phyloP scores from a whole-genome alignment of 2,113 vertebrate species.

The Capreolus pygargus region DNA sequence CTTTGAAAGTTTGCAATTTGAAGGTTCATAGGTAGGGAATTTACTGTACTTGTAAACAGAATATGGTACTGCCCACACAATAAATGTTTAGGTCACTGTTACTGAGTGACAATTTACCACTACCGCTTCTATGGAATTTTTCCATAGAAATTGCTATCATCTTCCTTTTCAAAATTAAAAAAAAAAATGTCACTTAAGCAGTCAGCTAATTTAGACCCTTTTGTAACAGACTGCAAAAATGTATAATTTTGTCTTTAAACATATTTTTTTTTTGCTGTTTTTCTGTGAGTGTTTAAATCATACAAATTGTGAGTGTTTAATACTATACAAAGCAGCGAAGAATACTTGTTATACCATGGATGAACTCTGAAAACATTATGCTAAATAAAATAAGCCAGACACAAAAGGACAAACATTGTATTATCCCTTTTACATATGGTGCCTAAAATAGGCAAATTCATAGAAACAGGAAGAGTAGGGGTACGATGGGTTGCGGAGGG shows the following conservation, averaged over 20 bases:
- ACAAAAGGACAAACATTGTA: neutral
- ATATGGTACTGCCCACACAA: neutral
- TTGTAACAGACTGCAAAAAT: neutral
- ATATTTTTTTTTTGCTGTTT: neutral
- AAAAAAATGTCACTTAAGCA: neutral
- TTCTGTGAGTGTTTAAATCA: neutral
- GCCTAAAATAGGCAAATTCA: neutral
- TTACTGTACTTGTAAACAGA: neutral
- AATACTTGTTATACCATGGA: neutral
- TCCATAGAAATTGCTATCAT: neutral
- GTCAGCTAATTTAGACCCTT: neutral
- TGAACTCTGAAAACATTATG: neutral
- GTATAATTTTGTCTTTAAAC: neutral
- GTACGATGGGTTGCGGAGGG: neutral
- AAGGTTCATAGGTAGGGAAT: neutral
- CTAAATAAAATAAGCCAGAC: neutral
- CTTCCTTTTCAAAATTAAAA: neutral
- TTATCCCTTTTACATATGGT: neutral
- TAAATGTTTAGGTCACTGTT: neutral
- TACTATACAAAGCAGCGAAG: neutral
- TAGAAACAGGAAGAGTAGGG: neutral
- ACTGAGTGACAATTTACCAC: neutral
- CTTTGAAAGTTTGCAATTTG: neutral
- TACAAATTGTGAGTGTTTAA: neutral
- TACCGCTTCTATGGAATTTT: neutral